These are phyloP conservation scores for Lucilia sericata DNA, from an alignment of 1,140 invertebrate genomes.

Conservation along the genomic window DNA sequence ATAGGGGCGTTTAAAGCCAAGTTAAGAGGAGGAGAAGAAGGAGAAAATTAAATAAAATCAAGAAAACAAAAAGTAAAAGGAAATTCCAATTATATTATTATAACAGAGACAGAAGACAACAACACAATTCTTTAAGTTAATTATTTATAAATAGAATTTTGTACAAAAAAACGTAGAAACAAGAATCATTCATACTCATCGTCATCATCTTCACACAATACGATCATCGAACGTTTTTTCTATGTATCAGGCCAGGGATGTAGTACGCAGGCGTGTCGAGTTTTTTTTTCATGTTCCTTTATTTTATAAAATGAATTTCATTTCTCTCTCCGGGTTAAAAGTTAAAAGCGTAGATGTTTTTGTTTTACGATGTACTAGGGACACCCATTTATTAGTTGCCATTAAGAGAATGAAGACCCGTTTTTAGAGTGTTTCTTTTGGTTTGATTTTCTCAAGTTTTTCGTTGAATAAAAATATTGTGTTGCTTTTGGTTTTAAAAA, in stretches of 20 bases:
- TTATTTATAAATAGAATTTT: conserved; percentile 20
- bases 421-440: no score
- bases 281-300: no score
- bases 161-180: neutral
- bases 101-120: conserved; percentile 5
- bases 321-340: no score
- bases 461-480: no score
- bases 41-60: neutral
- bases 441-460: no score
- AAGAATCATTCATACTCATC: neutral
- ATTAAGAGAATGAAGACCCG: no score
- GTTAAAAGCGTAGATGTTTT: no score
- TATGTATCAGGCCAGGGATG: neutral
- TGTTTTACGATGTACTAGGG: no score
- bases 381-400: no score
- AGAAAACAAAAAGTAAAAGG: neutral
- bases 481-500: no score
- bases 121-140: conserved; percentile 11
- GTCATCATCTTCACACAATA: neutral
- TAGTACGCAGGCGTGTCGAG: no score
- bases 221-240: neutral
- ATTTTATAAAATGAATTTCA: no score
- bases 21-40: neutral
- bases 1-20: neutral
- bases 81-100: neutral